Evolutionary conservation across 2,113 vertebrate genomes (phyloP), one percentile per base, ranked within the genome.

Genomic region (Bucco capensis): DNA sequence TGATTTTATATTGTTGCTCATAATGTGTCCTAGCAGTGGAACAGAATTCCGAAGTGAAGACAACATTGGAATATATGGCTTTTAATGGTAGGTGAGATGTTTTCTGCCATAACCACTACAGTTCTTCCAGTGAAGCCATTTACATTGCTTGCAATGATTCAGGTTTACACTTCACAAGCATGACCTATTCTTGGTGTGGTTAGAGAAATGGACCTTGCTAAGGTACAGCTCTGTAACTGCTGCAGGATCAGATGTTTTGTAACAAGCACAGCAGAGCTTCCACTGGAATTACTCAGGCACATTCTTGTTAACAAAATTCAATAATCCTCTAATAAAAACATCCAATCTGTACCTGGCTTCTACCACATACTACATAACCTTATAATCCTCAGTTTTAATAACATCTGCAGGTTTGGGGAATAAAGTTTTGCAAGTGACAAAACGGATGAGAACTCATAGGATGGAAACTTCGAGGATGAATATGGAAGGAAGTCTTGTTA

Each of bases 241-340:
- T 58, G 91, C 28, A 27, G 72, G 54, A 88, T 51, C 87, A 89
- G 82, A n/a, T 23, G 86, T 94, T 96, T 95, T 81, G 65, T 85
- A 94, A 93, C 60, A 51, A 90, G 64, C 51, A 56, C 61, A 82
- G 76, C 85, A 91, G 93, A 92, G 85, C 47, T 94, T 85, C 65
- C 88, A 80, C 54, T 10, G 66, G 56, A 96, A 90, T 90, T 88
- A 92, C 74, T 89, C 87, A 82, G 40, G 90, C 12, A 1, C 62
- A 44, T 21, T 85, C 61, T 90, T 78, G 65, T 90, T 96, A 93
- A 94, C 71, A 93, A 94, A 81, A 87, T 87, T 92, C 81, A 65
- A 71, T 96, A 96, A 97, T 95, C 96, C 96, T 93, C 85, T 94
- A 95, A 97, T 83, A 97, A 97, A 97, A 97, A 85, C 56, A 85